Evolutionary conservation across 1,140 invertebrate species (phyloP), one percentile per base, ranked within the genome.

Genomic region (Macrocentrus cingulum): DNA sequence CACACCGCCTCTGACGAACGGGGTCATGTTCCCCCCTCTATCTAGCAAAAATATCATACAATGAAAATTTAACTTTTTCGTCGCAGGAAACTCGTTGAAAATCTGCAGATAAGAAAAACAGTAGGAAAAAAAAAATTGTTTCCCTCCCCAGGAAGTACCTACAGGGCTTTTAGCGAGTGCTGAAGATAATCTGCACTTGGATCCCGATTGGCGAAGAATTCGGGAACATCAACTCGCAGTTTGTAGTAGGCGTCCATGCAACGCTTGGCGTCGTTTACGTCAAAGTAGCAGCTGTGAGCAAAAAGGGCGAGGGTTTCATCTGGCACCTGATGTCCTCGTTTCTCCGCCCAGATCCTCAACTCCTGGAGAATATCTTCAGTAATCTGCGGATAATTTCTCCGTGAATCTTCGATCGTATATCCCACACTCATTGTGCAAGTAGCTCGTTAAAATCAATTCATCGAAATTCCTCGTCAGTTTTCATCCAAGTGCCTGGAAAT

Each of bases 161-260:
- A 84, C 83, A 83, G 61, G 1, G 74, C 73, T 62, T 78, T 75
- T 0, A 77, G 50, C 2, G 76, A 71, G 25, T 68, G 66, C 41
- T 74, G 66, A n/a, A 79, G 48, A 61, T 63, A 53, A 9, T 71
- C 69, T 1, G 52, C 22, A 1, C 44, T 62, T 3, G 85, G 82
- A 61, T 83, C 71, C 52, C 84, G 69, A 23, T 83, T 76, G 50
- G 75, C 73, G 61, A 87, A 87, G 50, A 87, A 81, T 65, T 87
- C 84, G 0, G 85, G 82, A 0, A 76, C 76, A 56, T 80, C 82
- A 45, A 80, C 79, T 48, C 82, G 79, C 36, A 81, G 66, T 22
- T 73, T 74, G 64, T 84, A 87, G 69, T 86, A 87, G 56, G 74
- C 78, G 46, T 80, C 75, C 66, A 87, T 84, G 58, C 84, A 86